These are phyloP conservation scores for Conus canariensis DNA, from an alignment of 2,888 invertebrate species.

Conservation along the genomic window DNA sequence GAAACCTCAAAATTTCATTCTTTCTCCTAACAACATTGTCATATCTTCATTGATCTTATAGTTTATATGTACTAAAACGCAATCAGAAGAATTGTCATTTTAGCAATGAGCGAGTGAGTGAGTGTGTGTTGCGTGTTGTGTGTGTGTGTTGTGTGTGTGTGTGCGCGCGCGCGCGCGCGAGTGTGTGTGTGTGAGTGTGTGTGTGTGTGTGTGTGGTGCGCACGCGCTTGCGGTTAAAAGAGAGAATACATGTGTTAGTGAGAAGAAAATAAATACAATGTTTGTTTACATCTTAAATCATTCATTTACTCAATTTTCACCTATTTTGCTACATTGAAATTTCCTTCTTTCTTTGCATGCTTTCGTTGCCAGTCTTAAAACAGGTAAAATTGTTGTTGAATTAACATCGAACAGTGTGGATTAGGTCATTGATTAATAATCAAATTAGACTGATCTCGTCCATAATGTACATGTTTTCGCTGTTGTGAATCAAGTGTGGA, in stretches of 20 bases:
- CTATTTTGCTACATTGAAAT: background rate
- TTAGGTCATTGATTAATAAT: no score
- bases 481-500: no score
- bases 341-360: conserved; percentile 16
- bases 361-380: background rate
- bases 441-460: no score
- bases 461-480: no score
- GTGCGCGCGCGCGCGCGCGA: background rate
- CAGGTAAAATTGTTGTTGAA: conserved; percentile 5
- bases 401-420: no score
- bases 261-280: background rate
- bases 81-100: background rate
- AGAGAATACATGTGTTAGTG: background rate
- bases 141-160: conserved; percentile 6
- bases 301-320: background rate
- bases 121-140: background rate
- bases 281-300: background rate
- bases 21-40: no score
- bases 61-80: background rate
- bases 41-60: no score
- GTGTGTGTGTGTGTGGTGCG: background rate
- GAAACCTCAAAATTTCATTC: no score
- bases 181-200: conserved; percentile 6
- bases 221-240: no score
- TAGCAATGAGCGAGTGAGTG: background rate